phyloP scores from a whole-genome alignment of 2,797 vertebrate species.

The Menidia menidia region DNA sequence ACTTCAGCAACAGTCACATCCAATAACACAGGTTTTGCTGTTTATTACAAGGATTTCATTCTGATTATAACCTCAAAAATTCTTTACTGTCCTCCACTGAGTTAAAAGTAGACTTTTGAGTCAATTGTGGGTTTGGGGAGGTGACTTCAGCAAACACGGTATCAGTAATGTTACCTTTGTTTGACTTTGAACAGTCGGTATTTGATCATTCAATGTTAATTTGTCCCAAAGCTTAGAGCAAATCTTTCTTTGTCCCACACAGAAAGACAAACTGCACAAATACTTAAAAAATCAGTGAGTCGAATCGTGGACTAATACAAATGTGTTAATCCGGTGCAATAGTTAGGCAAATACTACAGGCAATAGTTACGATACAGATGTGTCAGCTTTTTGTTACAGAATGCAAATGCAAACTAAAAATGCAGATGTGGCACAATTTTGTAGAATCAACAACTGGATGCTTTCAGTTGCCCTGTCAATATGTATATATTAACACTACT shows the following conservation, averaged over 20 bases:
- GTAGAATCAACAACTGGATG: too few species aligned
- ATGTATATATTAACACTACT: too few species aligned
- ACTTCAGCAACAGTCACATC: too few species aligned
- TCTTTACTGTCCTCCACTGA: neutral
- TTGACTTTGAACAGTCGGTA: slow-evolving; percentile 29
- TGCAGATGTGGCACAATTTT: too few species aligned
- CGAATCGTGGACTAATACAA: neutral
- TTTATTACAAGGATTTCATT: neutral
- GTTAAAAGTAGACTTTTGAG: slow-evolving; percentile 25
- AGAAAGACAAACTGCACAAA: neutral
- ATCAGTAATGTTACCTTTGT: slow-evolving; percentile 39
- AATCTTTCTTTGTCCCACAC: neutral
- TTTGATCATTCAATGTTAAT: slow-evolving; percentile 33
- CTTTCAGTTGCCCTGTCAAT: too few species aligned
- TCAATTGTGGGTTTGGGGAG: slow-evolving; percentile 23
- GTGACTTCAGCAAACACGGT: slow-evolving; percentile 31
- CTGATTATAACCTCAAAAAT: neutral
- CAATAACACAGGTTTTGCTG: neutral
- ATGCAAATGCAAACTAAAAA: too few species aligned
- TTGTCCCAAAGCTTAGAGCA: slow-evolving; percentile 30
- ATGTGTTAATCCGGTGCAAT: neutral
- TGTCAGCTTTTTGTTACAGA: too few species aligned
- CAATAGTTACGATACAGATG: too few species aligned
- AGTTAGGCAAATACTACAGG: too few species aligned
- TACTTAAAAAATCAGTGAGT: neutral